Conservation (phyloP, 2,113 vertebrate species). For the Pleuronectes platessa region DNA sequence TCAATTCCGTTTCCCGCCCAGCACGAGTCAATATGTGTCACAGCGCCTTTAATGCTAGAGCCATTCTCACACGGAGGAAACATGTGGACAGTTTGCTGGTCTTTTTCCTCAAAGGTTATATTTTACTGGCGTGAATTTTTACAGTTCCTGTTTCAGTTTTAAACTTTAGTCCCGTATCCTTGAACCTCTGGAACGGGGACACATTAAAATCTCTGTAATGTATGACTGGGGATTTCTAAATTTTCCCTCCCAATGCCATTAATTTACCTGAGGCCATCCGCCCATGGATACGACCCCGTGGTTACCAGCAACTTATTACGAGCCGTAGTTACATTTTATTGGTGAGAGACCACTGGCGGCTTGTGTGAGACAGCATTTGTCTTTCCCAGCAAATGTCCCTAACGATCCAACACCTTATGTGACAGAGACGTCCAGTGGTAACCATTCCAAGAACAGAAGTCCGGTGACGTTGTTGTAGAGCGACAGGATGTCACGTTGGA, state of each 20-base stretch:
- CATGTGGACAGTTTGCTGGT: background rate
- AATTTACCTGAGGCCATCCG: background rate
- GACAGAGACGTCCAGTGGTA: background rate
- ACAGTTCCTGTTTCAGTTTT: background rate
- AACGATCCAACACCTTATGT: background rate
- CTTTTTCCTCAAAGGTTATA: conserved; percentile 6
- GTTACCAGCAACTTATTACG: background rate
- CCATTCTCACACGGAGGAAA: background rate
- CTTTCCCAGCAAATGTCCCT: background rate
- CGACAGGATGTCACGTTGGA: background rate
- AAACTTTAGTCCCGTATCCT: background rate
- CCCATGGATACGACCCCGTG: background rate
- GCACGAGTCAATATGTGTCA: conserved; percentile 77
- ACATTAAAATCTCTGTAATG: conserved; percentile 15
- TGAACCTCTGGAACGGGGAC: background rate
- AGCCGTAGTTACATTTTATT: conserved; percentile 5
- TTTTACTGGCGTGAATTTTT: conserved; percentile 2
- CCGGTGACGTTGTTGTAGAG: background rate
- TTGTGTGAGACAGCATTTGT: background rate
- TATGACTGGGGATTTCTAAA: background rate
- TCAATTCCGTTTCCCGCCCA: conserved; percentile 73
- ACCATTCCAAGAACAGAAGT: background rate
- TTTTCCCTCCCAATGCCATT: background rate
- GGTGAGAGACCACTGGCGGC: background rate
- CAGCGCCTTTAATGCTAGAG: conserved; percentile 57